Conservation (phyloP, 1,140 invertebrate genomes). For the Neodiprion fabricii region DNA sequence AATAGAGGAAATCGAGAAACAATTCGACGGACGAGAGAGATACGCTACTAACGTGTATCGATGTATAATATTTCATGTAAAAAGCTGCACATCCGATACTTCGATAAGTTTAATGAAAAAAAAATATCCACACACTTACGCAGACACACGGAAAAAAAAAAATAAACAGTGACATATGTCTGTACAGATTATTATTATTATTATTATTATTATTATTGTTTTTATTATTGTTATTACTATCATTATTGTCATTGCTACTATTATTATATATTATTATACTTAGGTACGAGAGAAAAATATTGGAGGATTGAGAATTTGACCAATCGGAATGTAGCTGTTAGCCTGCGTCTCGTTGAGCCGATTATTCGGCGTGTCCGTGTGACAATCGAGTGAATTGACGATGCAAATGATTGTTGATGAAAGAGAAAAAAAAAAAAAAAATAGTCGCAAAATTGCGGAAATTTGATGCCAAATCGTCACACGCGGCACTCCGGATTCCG, state of each 20-base stretch:
- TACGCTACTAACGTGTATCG: too few relatives aligned
- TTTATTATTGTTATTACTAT: neutral
- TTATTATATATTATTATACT: neutral
- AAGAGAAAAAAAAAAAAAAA: slow-evolving; percentile 13
- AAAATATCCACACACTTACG: too few relatives aligned
- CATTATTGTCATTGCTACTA: neutral
- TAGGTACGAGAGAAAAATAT: neutral
- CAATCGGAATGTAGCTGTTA: slow-evolving; percentile 43
- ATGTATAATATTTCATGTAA: too few relatives aligned
- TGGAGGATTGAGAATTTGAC: slow-evolving; percentile 17
- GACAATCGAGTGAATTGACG: slow-evolving; percentile 18
- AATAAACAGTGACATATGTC: neutral
- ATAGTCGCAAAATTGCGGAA: neutral
- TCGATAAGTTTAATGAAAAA: too few relatives aligned
- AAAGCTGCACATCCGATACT: too few relatives aligned
- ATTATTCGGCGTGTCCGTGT: slow-evolving; percentile 34
- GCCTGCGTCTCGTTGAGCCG: slow-evolving; percentile 37
- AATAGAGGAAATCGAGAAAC: neutral
- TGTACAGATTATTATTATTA: neutral
- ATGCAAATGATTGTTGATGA: neutral
- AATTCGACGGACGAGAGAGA: neutral
- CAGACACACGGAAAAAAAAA: too few relatives aligned
- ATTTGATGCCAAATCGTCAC: neutral
- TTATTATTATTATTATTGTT: too few relatives aligned
- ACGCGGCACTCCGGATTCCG: neutral